Evolutionary conservation across 2,888 invertebrate species (phyloP).

Genomic region (Drosophila limbata): DNA sequence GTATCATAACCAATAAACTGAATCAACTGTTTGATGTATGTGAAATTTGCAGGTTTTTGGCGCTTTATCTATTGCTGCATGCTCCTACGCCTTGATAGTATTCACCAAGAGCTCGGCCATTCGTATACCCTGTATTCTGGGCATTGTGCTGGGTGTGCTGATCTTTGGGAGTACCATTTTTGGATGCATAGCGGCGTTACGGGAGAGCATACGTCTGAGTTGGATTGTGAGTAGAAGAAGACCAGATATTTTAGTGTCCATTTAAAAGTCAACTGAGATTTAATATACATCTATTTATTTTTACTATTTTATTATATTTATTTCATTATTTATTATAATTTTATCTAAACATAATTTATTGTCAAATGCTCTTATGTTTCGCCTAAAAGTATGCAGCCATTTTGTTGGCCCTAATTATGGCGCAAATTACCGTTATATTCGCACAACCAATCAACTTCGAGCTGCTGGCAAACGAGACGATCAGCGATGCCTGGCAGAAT

Average conservation of each 20-base stretch:
- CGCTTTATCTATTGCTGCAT: constrained; percentile 69
- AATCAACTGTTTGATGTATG: background rate
- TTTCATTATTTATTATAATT: background rate
- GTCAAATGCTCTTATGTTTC: background rate
- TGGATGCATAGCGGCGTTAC: constrained; percentile 70
- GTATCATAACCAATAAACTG: constrained; percentile 26
- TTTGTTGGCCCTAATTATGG: constrained; percentile 64
- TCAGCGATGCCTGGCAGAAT: constrained; percentile 70
- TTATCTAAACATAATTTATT: background rate
- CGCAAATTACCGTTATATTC: constrained; percentile 77
- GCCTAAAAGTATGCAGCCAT: constrained; percentile 67
- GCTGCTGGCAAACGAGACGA: constrained; percentile 71
- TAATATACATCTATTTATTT: too few species aligned
- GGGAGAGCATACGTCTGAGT: constrained; percentile 64
- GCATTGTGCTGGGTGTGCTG: constrained; percentile 68
- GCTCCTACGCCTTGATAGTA: constrained; percentile 69
- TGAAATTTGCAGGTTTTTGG: constrained; percentile 64
- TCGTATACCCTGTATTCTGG: constrained; percentile 77
- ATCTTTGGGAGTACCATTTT: constrained; percentile 72
- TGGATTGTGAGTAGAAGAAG: constrained; percentile 71
- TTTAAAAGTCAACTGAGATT: background rate
- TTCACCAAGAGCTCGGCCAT: constrained; percentile 67
- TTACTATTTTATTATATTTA: too few species aligned
- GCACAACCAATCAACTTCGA: constrained; percentile 73
- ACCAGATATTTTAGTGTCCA: background rate